phyloP scores from a whole-genome alignment of 2,888 invertebrate species.

The Dryadula phaetusa region DNA sequence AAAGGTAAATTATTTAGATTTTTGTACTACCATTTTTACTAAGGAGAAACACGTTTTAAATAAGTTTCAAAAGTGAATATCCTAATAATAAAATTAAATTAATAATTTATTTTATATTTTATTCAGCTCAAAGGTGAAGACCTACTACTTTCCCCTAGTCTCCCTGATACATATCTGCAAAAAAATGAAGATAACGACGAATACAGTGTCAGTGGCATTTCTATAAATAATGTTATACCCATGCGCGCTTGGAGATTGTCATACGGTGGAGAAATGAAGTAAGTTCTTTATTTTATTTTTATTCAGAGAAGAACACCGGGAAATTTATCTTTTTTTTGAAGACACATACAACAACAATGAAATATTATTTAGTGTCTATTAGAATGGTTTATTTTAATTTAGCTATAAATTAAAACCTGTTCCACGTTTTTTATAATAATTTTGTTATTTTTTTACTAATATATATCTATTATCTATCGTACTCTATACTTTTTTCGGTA shows the following conservation, averaged over 20 bases:
- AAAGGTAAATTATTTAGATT: conserved; percentile 65
- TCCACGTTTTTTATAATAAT: too few species aligned
- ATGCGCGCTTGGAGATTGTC: conserved; percentile 88
- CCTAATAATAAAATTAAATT: not conserved
- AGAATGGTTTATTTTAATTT: too few species aligned
- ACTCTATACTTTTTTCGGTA: not conserved
- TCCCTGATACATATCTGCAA: conserved; percentile 85
- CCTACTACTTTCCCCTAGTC: conserved; percentile 82
- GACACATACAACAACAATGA: too few species aligned
- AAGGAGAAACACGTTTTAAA: not conserved
- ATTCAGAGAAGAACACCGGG: too few species aligned
- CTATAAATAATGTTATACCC: conserved; percentile 84
- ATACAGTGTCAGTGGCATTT: conserved; percentile 86
- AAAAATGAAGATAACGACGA: conserved; percentile 75
- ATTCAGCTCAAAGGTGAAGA: conserved; percentile 83
- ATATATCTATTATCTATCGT: too few species aligned
- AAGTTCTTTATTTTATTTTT: conserved; percentile 51
- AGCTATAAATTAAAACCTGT: too few species aligned
- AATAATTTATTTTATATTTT: not conserved
- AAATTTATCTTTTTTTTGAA: too few species aligned
- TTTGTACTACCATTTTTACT: too few species aligned
- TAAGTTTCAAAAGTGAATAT: not conserved
- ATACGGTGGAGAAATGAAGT: conserved; percentile 87
- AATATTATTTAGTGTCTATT: too few species aligned
- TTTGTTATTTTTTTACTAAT: too few species aligned